A percentile compares a stretch with the other conserved stretches of the same genome.
phyloP scores from a whole-genome alignment of 2,797 vertebrate species.

The Halcyon smyrnensis region DNA sequence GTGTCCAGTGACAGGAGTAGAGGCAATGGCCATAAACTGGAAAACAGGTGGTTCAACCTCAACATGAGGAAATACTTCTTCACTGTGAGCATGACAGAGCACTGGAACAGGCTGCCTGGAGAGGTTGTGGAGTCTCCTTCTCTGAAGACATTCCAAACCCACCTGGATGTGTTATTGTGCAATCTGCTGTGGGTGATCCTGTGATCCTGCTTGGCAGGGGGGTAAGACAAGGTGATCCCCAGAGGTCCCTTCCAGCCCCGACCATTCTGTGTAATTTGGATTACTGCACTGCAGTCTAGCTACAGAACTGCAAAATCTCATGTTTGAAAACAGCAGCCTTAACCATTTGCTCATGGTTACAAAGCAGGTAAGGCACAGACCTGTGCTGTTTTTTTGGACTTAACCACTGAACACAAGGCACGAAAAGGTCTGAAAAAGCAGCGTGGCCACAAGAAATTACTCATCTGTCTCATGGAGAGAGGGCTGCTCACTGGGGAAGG shows the following conservation, averaged over 20 bases:
- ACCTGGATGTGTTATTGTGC: background rate
- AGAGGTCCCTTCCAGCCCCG: too few species aligned
- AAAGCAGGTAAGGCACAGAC: background rate
- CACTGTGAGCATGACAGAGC: background rate
- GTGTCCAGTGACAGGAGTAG: background rate
- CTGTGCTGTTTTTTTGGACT: background rate
- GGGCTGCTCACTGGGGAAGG: background rate
- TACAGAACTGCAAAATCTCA: background rate
- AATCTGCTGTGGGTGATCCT: background rate
- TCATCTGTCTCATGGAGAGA: background rate
- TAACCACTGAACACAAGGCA: background rate
- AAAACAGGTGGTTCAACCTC: background rate
- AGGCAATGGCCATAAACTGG: background rate
- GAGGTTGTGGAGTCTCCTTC: background rate
- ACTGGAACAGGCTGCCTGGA: background rate
- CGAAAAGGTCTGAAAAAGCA: background rate
- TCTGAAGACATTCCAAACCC: background rate
- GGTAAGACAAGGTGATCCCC: too few species aligned
- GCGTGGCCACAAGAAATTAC: accelerated
- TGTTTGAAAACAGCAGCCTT: background rate
- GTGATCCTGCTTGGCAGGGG: too few species aligned
- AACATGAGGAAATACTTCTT: background rate
- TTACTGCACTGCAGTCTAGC: background rate
- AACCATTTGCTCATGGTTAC: background rate
- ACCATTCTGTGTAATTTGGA: background rate